A percentile compares a stretch with the other conserved stretches of the same genome.
Evolutionary conservation across 2,888 invertebrate species (phyloP).

Genomic region (Drosophila percnosoma): DNA sequence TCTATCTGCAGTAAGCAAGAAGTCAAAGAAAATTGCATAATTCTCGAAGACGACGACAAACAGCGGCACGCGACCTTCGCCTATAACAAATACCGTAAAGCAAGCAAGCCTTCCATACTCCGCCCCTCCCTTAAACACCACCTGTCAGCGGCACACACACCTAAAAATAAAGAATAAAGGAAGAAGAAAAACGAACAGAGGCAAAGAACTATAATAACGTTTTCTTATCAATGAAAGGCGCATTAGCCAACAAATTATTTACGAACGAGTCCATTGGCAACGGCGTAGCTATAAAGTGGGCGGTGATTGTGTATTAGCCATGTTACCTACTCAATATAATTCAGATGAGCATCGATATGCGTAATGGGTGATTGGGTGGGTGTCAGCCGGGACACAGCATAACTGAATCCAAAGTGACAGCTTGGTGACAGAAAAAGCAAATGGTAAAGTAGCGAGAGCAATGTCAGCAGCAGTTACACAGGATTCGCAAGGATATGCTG

Average conservation of each 20-base stretch:
- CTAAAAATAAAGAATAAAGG: slow-evolving; percentile 27
- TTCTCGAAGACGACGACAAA: slow-evolving; percentile 45
- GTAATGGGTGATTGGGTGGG: background rate
- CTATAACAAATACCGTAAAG: slow-evolving; percentile 18
- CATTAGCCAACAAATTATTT: slow-evolving; percentile 53
- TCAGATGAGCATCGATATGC: slow-evolving; percentile 39
- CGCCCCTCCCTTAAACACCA: background rate
- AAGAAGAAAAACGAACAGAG: background rate
- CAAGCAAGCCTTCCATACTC: background rate
- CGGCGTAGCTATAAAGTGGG: slow-evolving; percentile 32
- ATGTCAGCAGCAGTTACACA: background rate
- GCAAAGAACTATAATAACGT: slow-evolving; percentile 39
- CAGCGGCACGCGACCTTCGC: slow-evolving; percentile 65
- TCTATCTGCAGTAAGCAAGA: slow-evolving; percentile 29
- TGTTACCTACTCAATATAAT: slow-evolving; percentile 5
- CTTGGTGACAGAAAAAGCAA: slow-evolving; percentile 11
- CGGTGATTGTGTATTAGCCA: slow-evolving; percentile 33
- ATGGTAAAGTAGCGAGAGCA: slow-evolving; percentile 5
- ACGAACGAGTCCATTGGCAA: slow-evolving; percentile 32
- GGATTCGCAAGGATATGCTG: slow-evolving; percentile 23
- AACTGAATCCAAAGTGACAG: slow-evolving; percentile 21
- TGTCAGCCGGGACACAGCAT: slow-evolving; percentile 1
- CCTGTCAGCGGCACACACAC: slow-evolving; percentile 46
- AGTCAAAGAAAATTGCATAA: slow-evolving; percentile 68
- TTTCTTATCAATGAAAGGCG: slow-evolving; percentile 54